phyloP scores from a whole-genome alignment of 2,888 invertebrate species.

The Prosopocoilus inquinatus region DNA sequence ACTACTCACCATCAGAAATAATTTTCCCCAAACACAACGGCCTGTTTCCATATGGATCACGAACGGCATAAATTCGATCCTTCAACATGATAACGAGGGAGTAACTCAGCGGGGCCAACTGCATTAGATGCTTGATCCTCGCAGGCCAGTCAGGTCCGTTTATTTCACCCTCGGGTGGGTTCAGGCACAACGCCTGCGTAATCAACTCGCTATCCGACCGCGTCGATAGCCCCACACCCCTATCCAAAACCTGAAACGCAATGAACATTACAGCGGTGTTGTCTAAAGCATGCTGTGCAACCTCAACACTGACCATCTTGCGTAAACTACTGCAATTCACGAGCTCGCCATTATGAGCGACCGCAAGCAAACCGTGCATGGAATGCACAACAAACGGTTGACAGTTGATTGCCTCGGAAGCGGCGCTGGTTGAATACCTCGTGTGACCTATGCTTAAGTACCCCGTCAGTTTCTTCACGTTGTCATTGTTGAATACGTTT shows the following conservation, averaged over 20 bases:
- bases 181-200: conserved; percentile 91
- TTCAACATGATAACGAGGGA: conserved; percentile 92
- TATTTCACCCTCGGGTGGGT: conserved; percentile 83
- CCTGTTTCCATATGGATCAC: conserved; percentile 97
- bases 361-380: conserved; percentile 88
- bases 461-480: conserved; percentile 78
- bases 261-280: too few species aligned
- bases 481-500: conserved; percentile 87
- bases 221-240: conserved; percentile 94
- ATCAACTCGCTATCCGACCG: conserved; percentile 96
- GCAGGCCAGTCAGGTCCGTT: conserved; percentile 92
- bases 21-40: conserved; percentile 90
- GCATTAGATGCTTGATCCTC: conserved; percentile 89
- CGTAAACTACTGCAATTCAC: conserved; percentile 87
- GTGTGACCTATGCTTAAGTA: conserved; percentile 96
- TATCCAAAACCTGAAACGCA: conserved; percentile 71
- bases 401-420: conserved; percentile 91
- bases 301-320: conserved; percentile 65
- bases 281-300: not conserved
- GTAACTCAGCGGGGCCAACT: conserved; percentile 90
- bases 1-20: not conserved
- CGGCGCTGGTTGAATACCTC: conserved; percentile 93
- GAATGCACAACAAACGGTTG: conserved; percentile 99
- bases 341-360: conserved; percentile 97
- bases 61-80: conserved; percentile 90